Percentiles rank a stretch among this genome's conserved stretches.
Conservation (phyloP, 1,140 invertebrate genomes). For the Neuroterus valhalla region DNA sequence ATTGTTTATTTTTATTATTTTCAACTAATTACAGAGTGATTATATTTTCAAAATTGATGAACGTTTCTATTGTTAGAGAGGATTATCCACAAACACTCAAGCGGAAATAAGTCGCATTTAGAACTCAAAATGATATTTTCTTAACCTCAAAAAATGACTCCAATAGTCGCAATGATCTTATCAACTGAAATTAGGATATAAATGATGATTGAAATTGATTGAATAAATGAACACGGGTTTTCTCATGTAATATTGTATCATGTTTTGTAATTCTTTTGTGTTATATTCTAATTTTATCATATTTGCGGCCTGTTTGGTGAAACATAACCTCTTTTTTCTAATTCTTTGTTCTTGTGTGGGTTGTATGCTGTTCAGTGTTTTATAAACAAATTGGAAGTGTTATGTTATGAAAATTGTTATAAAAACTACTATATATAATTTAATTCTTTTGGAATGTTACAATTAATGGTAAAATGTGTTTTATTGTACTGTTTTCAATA, state of each 20-base stretch:
- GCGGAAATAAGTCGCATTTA: not conserved
- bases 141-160: not conserved
- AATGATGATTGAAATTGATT: too few species aligned
- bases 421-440: too few species aligned
- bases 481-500: too few species aligned
- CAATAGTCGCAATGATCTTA: not conserved
- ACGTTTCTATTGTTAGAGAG: not conserved
- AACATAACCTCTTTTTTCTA: not conserved
- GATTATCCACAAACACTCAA: not conserved
- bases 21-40: not conserved
- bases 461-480: too few species aligned
- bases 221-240: too few species aligned
- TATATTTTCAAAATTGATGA: not conserved
- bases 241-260: too few species aligned
- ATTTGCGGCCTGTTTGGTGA: not conserved
- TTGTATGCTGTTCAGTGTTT: too few species aligned
- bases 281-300: not conserved
- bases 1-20: slow-evolving; percentile 12
- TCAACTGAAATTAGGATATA: too few species aligned
- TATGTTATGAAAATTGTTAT: too few species aligned
- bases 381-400: too few species aligned
- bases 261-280: not conserved
- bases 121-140: not conserved
- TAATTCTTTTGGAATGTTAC: too few species aligned
- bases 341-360: not conserved